Percentiles rank a stretch among this genome's conserved stretches.
Conservation (phyloP, 2,888 invertebrate genomes). For the Epinotia bilunana region DNA sequence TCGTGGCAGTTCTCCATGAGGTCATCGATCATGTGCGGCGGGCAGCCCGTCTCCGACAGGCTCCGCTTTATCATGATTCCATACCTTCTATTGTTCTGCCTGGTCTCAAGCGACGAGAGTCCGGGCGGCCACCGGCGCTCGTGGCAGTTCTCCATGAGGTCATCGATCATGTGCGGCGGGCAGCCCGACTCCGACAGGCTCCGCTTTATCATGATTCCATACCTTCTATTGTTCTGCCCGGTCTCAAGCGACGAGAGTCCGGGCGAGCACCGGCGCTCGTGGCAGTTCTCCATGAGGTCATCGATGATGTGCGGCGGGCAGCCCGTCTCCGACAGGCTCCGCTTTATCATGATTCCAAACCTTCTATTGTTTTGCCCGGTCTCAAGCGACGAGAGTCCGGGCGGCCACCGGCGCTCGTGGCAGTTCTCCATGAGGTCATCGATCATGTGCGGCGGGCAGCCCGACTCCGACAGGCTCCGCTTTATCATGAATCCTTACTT, state of each 20-base stretch:
- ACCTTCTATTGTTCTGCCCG: too few relatives aligned
- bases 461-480: slow-evolving; percentile 95
- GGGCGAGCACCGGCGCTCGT: too few relatives aligned
- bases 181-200: slow-evolving; percentile 97
- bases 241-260: too few relatives aligned
- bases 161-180: slow-evolving; percentile 96
- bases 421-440: slow-evolving; percentile 99
- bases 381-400: slow-evolving; percentile 95
- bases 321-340: too few relatives aligned
- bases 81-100: slow-evolving; percentile 89
- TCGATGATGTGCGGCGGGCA: too few relatives aligned
- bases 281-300: too few relatives aligned
- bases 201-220: too few relatives aligned
- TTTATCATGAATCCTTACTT: slow-evolving; percentile 55
- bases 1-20: slow-evolving; percentile 99
- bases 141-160: slow-evolving; percentile 98
- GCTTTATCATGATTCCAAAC: too few relatives aligned
- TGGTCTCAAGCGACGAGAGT: slow-evolving; percentile 94
- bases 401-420: slow-evolving; percentile 98
- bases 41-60: slow-evolving; percentile 96
- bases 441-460: slow-evolving; percentile 96
- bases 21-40: slow-evolving; percentile 95
- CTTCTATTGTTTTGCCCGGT: slow-evolving; percentile 93
- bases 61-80: slow-evolving; percentile 83
- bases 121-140: slow-evolving; percentile 98